phyloP scores from a whole-genome alignment of 64 coral and sea anemone genomes.

The Acropora yongei region DNA sequence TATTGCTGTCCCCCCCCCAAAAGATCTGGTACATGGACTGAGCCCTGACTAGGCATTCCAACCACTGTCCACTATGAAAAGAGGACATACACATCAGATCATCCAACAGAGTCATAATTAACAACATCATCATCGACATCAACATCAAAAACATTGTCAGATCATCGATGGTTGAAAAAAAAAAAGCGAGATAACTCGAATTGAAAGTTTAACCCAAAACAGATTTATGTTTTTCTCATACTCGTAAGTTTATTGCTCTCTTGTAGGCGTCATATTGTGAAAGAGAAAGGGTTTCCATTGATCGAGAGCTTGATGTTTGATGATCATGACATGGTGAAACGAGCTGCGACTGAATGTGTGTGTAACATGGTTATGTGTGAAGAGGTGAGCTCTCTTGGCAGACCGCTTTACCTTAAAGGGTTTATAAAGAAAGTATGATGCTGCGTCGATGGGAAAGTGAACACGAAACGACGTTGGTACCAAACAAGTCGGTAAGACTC shows the following conservation, averaged over 20 bases:
- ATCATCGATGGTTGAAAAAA: too few species aligned
- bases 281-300: conserved; percentile 83
- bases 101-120: too few species aligned
- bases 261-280: conserved; percentile 84
- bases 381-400: conserved; percentile 54
- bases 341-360: conserved; percentile 94
- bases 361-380: conserved; percentile 96
- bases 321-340: conserved; percentile 86
- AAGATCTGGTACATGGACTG: conserved; percentile 6
- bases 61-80: conserved; percentile 26
- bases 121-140: too few species aligned
- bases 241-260: neutral
- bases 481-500: too few species aligned
- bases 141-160: too few species aligned
- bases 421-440: too few species aligned
- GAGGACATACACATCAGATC: neutral
- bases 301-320: conserved; percentile 99
- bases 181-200: too few species aligned
- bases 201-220: too few species aligned
- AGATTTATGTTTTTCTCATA: too few species aligned
- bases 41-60: conserved; percentile 10
- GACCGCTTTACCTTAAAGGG: neutral
- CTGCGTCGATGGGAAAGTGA: too few species aligned
- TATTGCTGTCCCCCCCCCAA: conserved; percentile 2
- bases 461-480: too few species aligned